These are phyloP conservation scores for Natator depressus DNA, from an alignment of 2,113 vertebrate genomes.

Conservation along the genomic window DNA sequence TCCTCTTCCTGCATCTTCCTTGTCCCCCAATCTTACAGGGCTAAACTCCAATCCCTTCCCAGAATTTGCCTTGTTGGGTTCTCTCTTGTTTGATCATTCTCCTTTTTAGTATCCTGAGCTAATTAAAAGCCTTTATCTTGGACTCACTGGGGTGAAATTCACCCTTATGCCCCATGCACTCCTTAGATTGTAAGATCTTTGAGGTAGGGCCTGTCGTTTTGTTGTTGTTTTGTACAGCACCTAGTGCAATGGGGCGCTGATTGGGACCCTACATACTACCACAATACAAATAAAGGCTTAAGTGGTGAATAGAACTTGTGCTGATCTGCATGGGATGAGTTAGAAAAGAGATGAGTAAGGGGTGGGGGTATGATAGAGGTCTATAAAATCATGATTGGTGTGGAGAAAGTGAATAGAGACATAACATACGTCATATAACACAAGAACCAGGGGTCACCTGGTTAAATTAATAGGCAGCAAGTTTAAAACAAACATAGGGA, in stretches of 20 bases:
- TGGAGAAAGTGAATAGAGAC: too few species aligned
- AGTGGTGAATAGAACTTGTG: background rate
- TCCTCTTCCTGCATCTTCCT: background rate
- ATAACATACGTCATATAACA: too few species aligned
- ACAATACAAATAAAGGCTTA: background rate
- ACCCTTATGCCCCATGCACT: accelerated
- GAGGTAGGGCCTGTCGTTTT: background rate
- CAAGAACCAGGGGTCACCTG: too few species aligned
- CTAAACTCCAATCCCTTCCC: background rate
- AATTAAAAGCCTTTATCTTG: background rate
- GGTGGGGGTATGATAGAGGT: too few species aligned
- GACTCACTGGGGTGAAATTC: background rate
- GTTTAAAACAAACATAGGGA: too few species aligned
- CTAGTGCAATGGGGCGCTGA: background rate
- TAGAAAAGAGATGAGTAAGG: too few species aligned
- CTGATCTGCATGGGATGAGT: background rate
- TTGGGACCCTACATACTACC: background rate
- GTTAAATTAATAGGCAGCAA: too few species aligned
- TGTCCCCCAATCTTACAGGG: background rate
- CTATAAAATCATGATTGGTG: too few species aligned
- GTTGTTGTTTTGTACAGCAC: background rate
- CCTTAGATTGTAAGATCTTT: background rate
- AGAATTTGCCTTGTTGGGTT: background rate
- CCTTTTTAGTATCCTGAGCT: background rate
- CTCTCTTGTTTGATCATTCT: background rate